A percentile compares a stretch with the other conserved stretches of the same genome.
Conservation (phyloP, 2,113 vertebrate species). For the Petroica traversi region DNA sequence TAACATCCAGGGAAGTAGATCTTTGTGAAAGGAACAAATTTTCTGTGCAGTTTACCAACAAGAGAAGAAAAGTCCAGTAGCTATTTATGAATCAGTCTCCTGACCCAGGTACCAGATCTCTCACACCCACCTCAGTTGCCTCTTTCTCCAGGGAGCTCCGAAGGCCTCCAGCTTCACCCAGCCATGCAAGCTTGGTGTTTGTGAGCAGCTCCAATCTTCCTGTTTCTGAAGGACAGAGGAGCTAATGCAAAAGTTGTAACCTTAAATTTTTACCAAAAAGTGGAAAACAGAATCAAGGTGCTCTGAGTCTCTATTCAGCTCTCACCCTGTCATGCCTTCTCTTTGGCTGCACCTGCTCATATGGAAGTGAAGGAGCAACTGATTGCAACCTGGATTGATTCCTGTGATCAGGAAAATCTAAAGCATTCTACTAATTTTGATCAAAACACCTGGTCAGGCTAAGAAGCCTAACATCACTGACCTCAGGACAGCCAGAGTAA, state of each 20-base stretch:
- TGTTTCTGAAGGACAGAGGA: background rate
- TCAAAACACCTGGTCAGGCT: background rate
- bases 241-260: accelerated
- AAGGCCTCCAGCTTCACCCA: background rate
- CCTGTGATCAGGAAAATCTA: background rate
- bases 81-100: accelerated
- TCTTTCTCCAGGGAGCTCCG: background rate
- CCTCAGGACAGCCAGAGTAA: background rate
- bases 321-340: accelerated
- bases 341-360: background rate
- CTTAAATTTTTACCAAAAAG: background rate
- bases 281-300: background rate
- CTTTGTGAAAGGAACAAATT: background rate
- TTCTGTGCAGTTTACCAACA: accelerated
- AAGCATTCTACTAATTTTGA: background rate
- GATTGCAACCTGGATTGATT: background rate
- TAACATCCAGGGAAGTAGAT: background rate
- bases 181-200: accelerated
- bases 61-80: background rate
- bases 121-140: background rate
- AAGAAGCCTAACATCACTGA: background rate
- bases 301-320: background rate
- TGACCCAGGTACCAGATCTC: background rate
- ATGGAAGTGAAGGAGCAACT: background rate
- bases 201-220: background rate